Evolutionary conservation across 2,888 invertebrate species (phyloP), one percentile per base, ranked within the genome.

Genomic region (Ecdyonurus torrentis): DNA sequence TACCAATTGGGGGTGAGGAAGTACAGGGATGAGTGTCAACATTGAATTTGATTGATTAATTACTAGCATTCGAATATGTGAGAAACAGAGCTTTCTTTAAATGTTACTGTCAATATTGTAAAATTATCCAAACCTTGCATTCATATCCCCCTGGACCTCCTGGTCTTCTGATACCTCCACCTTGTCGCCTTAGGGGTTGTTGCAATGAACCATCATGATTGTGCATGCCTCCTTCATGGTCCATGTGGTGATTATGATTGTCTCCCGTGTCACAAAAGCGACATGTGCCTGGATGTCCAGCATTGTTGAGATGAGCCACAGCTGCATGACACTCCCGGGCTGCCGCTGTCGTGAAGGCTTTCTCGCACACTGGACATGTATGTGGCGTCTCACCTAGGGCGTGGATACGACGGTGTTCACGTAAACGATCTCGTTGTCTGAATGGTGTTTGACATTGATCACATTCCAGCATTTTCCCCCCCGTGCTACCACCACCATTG

Each of bases 331-430:
- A 63, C 20, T 59, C 59, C 23, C 63, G 59, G 52, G 63, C 63
- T 52, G 58, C 63, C 19, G 58, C 59, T 23, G 63, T 59, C 10
- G 63, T 63, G 52, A 63, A 63, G 10, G 59, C 63, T 20, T 59
- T 63, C 50, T 63, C 63, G 50, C 63, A 63, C 18, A 63, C 59
- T 18, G 59, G 52, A 59, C 63, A 63, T 3, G 63, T 63, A 50
- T 63, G 59, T 1, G 63, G 63, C 18, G 63, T 63, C 25, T 63
- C 63, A 52, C 63, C 63, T 19, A 59, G 58, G 19, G 59, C 63
- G 59, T 63, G 63, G 23, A 63, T 63, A n/a, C 63, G 59, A 2
- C 63, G 52, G 59, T 63, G 63, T 24, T 63, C 63, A n/a, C 63
- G 23, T 3, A 63, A 59, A 50, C 63, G 59, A 52, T 63, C 63